A percentile compares a stretch with the other conserved stretches of the same genome.
phyloP scores from a whole-genome alignment of 2,797 vertebrate species.

The Passerculus sandwichensis region DNA sequence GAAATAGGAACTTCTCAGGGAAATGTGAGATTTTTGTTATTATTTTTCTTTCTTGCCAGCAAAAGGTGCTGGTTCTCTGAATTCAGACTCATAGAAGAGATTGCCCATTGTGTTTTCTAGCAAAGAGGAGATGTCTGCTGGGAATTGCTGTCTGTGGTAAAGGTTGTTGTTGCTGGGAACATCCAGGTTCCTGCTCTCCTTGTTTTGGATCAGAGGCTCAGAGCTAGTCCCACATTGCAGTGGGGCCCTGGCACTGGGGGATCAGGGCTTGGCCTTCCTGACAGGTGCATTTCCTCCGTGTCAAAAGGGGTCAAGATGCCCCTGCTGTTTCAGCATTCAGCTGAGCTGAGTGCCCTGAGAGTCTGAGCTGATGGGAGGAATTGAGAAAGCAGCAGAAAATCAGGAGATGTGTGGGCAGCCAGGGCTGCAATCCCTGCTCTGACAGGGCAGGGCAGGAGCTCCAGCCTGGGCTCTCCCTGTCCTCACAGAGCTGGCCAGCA shows the following conservation, averaged over 20 bases:
- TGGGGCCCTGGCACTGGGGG: accelerated
- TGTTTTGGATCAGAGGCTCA: not conserved
- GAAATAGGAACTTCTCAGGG: not conserved
- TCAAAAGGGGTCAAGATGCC: not conserved
- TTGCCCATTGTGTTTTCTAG: not conserved
- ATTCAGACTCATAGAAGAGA: not conserved
- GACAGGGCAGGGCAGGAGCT: not conserved
- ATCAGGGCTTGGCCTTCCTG: not conserved
- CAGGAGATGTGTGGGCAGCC: not conserved
- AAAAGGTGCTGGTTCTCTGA: not conserved
- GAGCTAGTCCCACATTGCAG: not conserved
- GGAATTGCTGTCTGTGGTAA: not conserved
- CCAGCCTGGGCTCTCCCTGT: not conserved
- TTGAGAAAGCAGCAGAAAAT: not conserved
- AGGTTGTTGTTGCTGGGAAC: not conserved
- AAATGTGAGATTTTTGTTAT: not conserved
- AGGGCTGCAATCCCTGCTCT: not conserved
- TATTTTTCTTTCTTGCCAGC: not conserved
- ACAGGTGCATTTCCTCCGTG: not conserved
- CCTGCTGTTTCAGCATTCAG: not conserved
- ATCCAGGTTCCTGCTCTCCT: not conserved
- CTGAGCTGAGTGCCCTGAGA: not conserved
- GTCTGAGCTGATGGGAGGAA: not conserved
- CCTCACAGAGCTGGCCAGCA: not conserved
- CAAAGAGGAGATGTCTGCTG: not conserved